These are phyloP conservation scores for Stichopus chloronotus DNA, from an alignment of 35 echinoderm and acorn worm genomes.

Conservation along the genomic window DNA sequence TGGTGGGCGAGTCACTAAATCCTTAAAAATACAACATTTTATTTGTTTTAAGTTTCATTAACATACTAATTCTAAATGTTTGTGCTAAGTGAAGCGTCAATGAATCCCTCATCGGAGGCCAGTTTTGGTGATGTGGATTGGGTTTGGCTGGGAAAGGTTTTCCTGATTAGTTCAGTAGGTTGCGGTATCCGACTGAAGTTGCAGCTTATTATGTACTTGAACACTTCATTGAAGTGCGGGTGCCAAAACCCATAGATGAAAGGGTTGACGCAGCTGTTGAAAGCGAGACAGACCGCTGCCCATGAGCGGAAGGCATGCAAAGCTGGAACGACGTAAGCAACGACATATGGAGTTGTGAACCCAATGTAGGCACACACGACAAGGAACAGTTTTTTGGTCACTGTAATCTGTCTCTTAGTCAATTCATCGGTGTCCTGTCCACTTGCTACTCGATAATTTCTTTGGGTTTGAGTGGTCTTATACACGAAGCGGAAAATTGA, in stretches of 20 bases:
- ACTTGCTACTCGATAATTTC: no score
- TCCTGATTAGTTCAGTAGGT: not conserved
- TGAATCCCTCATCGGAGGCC: no score
- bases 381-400: slow-evolving; percentile 39
- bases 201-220: not conserved
- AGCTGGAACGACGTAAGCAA: not conserved
- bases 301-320: not conserved
- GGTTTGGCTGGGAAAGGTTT: not conserved
- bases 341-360: not conserved
- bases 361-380: not conserved
- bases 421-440: not conserved
- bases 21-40: no score
- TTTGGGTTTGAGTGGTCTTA: not conserved
- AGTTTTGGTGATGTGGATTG: no score
- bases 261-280: not conserved
- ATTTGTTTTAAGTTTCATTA: no score
- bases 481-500: not conserved
- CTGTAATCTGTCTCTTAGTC: not conserved
- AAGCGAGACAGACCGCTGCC: not conserved
- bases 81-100: no score
- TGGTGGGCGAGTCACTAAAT: no score
- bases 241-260: not conserved
- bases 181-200: not conserved
- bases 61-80: no score
- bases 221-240: not conserved